Percentiles rank a stretch among this genome's conserved stretches.
These are phyloP conservation scores for Thalpophila matura DNA, from an alignment of 2,888 invertebrate genomes.

Conservation along the genomic window DNA sequence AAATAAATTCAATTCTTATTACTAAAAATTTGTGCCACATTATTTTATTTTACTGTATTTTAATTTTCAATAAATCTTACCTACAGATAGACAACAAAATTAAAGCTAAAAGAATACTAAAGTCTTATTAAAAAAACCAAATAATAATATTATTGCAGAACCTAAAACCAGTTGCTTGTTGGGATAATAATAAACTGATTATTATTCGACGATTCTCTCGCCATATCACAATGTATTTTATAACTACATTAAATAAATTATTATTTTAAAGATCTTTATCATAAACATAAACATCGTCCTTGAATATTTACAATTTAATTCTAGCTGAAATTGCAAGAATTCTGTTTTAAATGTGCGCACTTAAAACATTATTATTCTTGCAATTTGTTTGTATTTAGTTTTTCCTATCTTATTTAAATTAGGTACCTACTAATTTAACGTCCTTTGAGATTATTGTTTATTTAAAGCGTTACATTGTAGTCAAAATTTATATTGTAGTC, in stretches of 20 bases:
- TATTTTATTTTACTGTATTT: background rate
- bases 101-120: conserved; percentile 1
- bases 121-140: conserved; percentile 14
- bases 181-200: conserved; percentile 1
- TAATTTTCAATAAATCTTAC: background rate
- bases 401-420: background rate
- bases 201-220: conserved; percentile 24
- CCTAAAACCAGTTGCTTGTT: background rate
- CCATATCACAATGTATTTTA: conserved; percentile 4
- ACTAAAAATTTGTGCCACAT: too few relatives aligned
- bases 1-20: too few relatives aligned
- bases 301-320: conserved; percentile 1
- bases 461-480: background rate
- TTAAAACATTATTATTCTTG: too few relatives aligned
- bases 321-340: background rate
- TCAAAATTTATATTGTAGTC: too few relatives aligned
- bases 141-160: background rate
- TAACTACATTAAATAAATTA: background rate
- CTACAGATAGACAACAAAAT: conserved; percentile 1
- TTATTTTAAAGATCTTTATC: conserved; percentile 1
- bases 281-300: background rate
- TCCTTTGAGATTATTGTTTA: background rate
- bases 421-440: background rate
- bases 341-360: background rate
- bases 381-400: too few relatives aligned